Conservation (phyloP, 2,113 vertebrate species). For the Empidonax traillii region DNA sequence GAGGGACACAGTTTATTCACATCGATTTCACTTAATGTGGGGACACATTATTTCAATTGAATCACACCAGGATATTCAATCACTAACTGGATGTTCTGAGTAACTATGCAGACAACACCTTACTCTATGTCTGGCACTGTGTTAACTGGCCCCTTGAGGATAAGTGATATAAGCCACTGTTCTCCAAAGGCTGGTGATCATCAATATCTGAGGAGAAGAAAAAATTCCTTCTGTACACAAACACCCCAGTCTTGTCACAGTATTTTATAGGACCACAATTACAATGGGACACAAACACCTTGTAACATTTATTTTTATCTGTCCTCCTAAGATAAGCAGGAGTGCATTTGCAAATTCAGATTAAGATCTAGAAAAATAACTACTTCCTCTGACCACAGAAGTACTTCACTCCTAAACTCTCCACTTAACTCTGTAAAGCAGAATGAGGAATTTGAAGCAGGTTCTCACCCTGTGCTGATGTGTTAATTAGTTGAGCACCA, state of each 20-base stretch:
- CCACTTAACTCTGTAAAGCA: neutral
- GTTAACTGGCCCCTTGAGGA: neutral
- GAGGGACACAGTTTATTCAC: neutral
- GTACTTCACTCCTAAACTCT: neutral
- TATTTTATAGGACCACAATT: neutral
- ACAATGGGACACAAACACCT: neutral
- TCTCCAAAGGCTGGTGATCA: neutral
- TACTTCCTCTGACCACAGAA: rapidly evolving
- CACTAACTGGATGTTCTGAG: neutral
- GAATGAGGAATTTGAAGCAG: neutral
- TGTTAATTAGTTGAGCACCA: neutral
- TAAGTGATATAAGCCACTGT: neutral
- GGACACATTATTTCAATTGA: neutral
- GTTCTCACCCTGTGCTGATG: neutral
- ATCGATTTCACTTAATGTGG: neutral
- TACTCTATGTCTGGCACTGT: neutral
- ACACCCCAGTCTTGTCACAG: too few species aligned
- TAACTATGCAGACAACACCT: neutral
- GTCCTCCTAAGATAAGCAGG: neutral
- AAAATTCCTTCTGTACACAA: neutral
- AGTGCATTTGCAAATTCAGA: neutral
- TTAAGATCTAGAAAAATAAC: neutral
- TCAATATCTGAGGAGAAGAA: neutral
- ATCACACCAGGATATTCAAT: neutral
- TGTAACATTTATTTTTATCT: neutral